These are phyloP conservation scores for Isoperla grammatica DNA, from an alignment of 2,888 invertebrate species.

Conservation along the genomic window DNA sequence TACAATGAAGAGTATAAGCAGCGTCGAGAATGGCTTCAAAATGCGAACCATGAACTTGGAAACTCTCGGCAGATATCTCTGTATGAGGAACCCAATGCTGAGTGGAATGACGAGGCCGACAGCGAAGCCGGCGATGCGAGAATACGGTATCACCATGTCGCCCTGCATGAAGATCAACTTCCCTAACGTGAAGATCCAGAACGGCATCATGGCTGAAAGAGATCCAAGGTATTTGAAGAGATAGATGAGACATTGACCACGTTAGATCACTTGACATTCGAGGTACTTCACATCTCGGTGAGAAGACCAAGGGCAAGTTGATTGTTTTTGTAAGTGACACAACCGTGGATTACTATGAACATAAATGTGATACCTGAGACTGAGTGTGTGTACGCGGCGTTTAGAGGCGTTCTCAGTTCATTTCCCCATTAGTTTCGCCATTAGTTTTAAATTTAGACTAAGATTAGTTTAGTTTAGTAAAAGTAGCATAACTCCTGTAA, in stretches of 20 bases:
- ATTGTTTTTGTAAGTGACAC: too few species aligned
- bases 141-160: constrained; percentile 70
- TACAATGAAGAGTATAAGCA: constrained; percentile 76
- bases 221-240: constrained; percentile 25
- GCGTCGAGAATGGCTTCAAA: constrained; percentile 76
- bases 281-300: neutral
- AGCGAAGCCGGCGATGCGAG: constrained; percentile 67
- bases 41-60: constrained; percentile 68
- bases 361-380: too few species aligned
- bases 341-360: too few species aligned
- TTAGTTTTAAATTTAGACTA: too few species aligned
- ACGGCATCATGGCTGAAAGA: constrained; percentile 71
- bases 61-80: constrained; percentile 60
- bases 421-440: too few species aligned
- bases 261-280: constrained; percentile 15
- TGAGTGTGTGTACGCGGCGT: too few species aligned
- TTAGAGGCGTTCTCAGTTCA: too few species aligned
- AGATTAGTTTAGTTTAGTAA: too few species aligned
- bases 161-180: constrained; percentile 64
- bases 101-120: constrained; percentile 72
- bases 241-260: constrained; percentile 9
- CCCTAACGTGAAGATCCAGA: constrained; percentile 88
- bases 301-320: neutral
- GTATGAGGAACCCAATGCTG: constrained; percentile 59
- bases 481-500: too few species aligned